Conservation (phyloP, 2,888 invertebrate genomes). For the Balanococcus diminutus region DNA sequence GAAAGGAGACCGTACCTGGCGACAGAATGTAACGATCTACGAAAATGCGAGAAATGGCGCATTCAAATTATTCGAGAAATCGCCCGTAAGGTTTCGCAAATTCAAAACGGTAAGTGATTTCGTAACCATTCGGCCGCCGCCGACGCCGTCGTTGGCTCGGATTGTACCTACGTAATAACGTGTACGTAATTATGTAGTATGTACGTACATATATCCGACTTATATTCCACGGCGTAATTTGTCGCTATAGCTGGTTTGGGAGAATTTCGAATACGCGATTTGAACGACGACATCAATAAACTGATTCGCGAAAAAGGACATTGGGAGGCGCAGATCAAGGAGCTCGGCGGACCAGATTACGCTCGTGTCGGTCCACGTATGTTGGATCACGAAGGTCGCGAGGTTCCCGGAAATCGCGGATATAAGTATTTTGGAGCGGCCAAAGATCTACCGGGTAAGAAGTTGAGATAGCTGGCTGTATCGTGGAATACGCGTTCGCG, state of each 20-base stretch:
- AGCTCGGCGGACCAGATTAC: constrained; percentile 94
- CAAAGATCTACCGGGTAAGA: constrained; percentile 88
- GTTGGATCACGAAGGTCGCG: constrained; percentile 91
- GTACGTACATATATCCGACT: no score
- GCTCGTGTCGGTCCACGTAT: constrained; percentile 89
- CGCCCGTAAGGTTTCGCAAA: constrained; percentile 97
- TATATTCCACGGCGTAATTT: background rate
- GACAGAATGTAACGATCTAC: constrained; percentile 89
- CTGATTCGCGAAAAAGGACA: constrained; percentile 92
- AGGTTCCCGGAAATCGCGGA: constrained; percentile 96
- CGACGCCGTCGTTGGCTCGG: no score
- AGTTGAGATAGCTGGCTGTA: background rate
- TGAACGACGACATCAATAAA: constrained; percentile 99
- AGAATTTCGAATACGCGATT: constrained; percentile 94
- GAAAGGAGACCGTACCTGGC: constrained; percentile 92
- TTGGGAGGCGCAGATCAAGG: constrained; percentile 96
- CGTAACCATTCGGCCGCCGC: no score
- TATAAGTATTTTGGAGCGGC: constrained; percentile 99
- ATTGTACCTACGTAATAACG: background rate
- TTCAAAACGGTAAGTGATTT: constrained; percentile 84
- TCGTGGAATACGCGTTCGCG: background rate
- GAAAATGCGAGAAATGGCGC: constrained; percentile 94
- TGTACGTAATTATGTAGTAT: no score
- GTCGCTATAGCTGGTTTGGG: constrained; percentile 90
- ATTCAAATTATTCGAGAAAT: constrained; percentile 96